These are phyloP conservation scores for Epinotia bilunana DNA, from an alignment of 2,888 invertebrate species.

Conservation along the genomic window DNA sequence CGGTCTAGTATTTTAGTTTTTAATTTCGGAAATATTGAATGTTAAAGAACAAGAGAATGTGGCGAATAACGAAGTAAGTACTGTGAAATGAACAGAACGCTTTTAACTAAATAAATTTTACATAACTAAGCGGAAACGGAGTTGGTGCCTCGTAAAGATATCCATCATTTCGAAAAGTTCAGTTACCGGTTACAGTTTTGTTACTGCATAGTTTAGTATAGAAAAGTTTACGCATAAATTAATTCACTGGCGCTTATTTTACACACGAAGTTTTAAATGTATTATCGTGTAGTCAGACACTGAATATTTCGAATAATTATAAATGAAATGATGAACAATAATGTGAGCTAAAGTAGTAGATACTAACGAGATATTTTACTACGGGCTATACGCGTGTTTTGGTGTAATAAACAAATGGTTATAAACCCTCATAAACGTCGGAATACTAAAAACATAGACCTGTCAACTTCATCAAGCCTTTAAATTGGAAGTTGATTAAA, in stretches of 20 bases:
- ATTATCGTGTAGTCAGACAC: neutral
- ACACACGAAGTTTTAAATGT: neutral
- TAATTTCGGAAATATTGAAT: too few species aligned
- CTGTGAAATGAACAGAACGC: neutral
- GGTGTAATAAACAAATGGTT: slow-evolving; percentile 28
- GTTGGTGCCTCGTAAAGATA: neutral
- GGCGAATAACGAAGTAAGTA: too few species aligned
- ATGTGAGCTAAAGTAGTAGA: slow-evolving; percentile 10
- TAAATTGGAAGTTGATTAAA: slow-evolving; percentile 37
- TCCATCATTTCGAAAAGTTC: neutral
- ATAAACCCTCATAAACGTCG: slow-evolving; percentile 30
- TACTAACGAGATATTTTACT: slow-evolving; percentile 23
- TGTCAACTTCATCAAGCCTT: slow-evolving; percentile 32
- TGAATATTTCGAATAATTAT: neutral
- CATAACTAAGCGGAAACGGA: neutral
- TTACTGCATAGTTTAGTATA: neutral
- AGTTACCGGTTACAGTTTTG: too few species aligned
- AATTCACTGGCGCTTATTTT: neutral
- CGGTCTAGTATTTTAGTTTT: too few species aligned
- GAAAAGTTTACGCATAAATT: neutral
- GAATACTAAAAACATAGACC: slow-evolving; percentile 32
- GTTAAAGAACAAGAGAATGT: too few species aligned
- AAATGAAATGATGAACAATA: neutral
- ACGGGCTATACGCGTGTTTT: slow-evolving; percentile 28
- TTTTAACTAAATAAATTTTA: neutral